A percentile compares a stretch with the other conserved stretches of the same genome.
Evolutionary conservation across 2,113 vertebrate genomes (phyloP).

Genomic region (Urocynchramus pylzowi): DNA sequence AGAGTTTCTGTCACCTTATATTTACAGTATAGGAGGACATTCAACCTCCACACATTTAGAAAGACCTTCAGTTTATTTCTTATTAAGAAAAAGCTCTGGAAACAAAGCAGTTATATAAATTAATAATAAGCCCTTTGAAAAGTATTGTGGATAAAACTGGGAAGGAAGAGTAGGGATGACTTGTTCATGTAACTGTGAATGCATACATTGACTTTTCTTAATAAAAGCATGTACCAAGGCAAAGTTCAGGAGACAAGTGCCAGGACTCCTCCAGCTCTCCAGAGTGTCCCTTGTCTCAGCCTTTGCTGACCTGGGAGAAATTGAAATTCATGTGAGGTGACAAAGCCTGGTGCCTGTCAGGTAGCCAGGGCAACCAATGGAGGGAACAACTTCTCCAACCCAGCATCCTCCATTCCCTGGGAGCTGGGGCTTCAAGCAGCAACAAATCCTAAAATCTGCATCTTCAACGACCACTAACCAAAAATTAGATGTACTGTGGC

Average conservation of each 20-base stretch:
- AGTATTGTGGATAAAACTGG: background rate
- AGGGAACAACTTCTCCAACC: background rate
- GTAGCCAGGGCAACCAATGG: background rate
- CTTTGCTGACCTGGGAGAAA: background rate
- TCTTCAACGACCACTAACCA: background rate
- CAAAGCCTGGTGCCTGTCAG: background rate
- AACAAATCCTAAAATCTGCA: background rate
- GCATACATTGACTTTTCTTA: background rate
- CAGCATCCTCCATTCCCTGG: background rate
- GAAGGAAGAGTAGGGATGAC: fast-evolving
- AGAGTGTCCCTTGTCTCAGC: background rate
- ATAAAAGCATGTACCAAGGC: background rate
- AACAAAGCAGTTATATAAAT: background rate
- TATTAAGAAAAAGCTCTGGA: background rate
- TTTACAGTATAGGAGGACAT: background rate
- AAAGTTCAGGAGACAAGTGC: background rate
- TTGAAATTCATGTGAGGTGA: background rate
- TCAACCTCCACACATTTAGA: background rate
- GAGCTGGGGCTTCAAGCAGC: background rate
- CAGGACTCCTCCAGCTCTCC: background rate
- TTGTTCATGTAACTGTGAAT: background rate
- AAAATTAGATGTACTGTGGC: background rate
- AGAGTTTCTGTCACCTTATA: background rate
- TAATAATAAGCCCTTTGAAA: background rate
- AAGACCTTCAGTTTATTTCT: background rate